Base-by-base conservation (phyloP, 1,140 invertebrate species). In the Pygmarrhopalites habei region DNA sequence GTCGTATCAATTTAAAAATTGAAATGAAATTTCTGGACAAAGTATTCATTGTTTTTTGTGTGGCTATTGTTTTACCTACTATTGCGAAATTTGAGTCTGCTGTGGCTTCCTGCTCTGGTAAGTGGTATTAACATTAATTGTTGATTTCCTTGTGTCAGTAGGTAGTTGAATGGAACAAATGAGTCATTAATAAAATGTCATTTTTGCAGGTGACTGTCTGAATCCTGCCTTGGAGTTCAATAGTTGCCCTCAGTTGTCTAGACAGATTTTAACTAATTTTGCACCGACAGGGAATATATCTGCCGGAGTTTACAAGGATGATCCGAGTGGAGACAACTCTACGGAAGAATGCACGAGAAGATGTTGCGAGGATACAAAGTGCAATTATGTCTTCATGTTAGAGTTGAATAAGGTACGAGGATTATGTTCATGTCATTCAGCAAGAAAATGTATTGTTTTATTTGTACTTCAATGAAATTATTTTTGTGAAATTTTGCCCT, bases 301-400 rank as follows among this genome's bases (percentile, higher is more conserved):
- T 51, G 79, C 79, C 55, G 85, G 83, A 14, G 79, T 78, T 53
- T 86, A 80, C 65, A 80, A 78, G 35, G 81, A 84, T 68, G 79
- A 82, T 60, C 72, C 75, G 19, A 76, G 78, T 35, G 72, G 82
- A 10, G 78, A 74, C 44, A 78, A 77, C 39, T 41, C 39, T 21
- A 72, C 85, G 5, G 79, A 81, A 56, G 78, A 82, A 53, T 93
- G 90, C 74, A 80, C 89, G 2, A 77, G 82, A 66, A 78, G 80
- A 29, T 92, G 90, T 72, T 92, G 90, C 73, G 74, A 76, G 1
- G 78, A 82, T 39, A 74, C 78, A 1, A 69, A 74, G 1, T 92
- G 89, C 73, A 87, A 92, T 75, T 82, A 91, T 64, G 88, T 86
- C 3, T 84, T 92, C 71, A 84, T 89, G 73, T 82, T 82, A 59